Percentiles rank a stretch among this genome's conserved stretches.
phyloP scores from a whole-genome alignment of 2,113 vertebrate genomes.

The Grantiella picta region DNA sequence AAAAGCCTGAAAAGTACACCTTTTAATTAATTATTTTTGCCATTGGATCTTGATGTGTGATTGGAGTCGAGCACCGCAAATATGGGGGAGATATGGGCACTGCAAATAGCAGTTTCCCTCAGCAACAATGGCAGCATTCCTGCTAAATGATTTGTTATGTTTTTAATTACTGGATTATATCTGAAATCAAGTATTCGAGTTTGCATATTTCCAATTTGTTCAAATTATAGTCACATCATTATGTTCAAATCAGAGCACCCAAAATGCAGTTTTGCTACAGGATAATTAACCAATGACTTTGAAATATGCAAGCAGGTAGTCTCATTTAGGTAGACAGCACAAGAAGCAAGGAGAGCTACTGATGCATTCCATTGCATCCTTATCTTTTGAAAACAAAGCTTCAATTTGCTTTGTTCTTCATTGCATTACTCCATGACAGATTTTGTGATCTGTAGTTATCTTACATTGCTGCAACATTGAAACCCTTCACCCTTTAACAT shows the following conservation, averaged over 20 bases:
- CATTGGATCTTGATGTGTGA: not conserved
- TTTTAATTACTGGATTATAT: constrained; percentile 57
- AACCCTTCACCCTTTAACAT: constrained; percentile 59
- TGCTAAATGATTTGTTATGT: constrained; percentile 43
- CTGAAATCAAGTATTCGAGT: constrained; percentile 40
- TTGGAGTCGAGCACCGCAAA: not conserved
- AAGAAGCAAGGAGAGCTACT: constrained; percentile 32
- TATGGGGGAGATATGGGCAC: not conserved
- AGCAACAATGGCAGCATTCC: not conserved
- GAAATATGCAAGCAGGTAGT: constrained; percentile 57
- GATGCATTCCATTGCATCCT: constrained; percentile 52
- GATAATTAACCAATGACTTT: constrained; percentile 66
- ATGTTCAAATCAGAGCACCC: constrained; percentile 50
- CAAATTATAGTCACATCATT: constrained; percentile 54
- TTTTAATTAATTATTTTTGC: not conserved
- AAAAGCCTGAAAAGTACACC: not conserved
- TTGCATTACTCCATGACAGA: constrained; percentile 61
- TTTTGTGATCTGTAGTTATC: constrained; percentile 68
- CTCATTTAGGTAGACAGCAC: constrained; percentile 61
- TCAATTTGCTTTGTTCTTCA: constrained; percentile 54
- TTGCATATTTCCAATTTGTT: constrained; percentile 62
- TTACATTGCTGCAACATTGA: constrained; percentile 56
- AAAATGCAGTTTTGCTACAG: constrained; percentile 48
- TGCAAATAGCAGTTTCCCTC: not conserved
- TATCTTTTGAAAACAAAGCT: constrained; percentile 60